phyloP scores from a whole-genome alignment of 2,888 invertebrate genomes.

The Epirrita christyi region DNA sequence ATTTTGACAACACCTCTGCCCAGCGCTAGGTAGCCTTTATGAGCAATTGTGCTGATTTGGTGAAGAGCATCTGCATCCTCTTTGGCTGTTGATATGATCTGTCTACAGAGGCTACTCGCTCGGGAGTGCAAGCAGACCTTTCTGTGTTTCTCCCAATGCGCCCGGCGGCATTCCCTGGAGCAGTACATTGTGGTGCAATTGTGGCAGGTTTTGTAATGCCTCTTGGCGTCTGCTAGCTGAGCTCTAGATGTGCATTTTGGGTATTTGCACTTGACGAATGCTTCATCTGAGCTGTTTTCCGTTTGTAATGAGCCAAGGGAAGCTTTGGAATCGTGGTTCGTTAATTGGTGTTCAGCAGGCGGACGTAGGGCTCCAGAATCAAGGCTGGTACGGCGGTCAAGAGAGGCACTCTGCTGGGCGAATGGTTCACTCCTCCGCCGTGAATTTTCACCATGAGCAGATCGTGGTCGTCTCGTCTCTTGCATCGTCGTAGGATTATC shows the following conservation, averaged over 20 bases:
- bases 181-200: slow-evolving; percentile 98
- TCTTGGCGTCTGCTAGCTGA: slow-evolving; percentile 90
- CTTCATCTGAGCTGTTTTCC: slow-evolving; percentile 79
- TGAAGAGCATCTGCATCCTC: slow-evolving; percentile 90
- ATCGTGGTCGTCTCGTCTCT: slow-evolving; percentile 71
- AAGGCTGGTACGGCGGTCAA: slow-evolving; percentile 86
- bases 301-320: slow-evolving; percentile 78
- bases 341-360: slow-evolving; percentile 62
- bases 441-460: slow-evolving; percentile 75
- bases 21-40: slow-evolving; percentile 92
- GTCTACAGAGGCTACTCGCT: slow-evolving; percentile 94
- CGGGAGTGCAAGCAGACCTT: slow-evolving; percentile 95
- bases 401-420: slow-evolving; percentile 63
- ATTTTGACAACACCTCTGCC: slow-evolving; percentile 97
- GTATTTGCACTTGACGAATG: slow-evolving; percentile 90
- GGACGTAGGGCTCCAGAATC: slow-evolving; percentile 74
- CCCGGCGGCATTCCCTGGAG: slow-evolving; percentile 94
- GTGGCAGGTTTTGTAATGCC: slow-evolving; percentile 95
- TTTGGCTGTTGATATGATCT: slow-evolving; percentile 92
- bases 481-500: slow-evolving; percentile 77
- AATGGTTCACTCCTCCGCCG: slow-evolving; percentile 74
- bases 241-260: slow-evolving; percentile 91
- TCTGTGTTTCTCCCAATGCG: slow-evolving; percentile 97
- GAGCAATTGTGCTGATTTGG: slow-evolving; percentile 92
- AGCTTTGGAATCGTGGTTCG: slow-evolving; percentile 71